A percentile compares a stretch with the other conserved stretches of the same genome.
Evolutionary conservation across 2,113 vertebrate genomes (phyloP).

Genomic region (Dasypus novemcinctus): DNA sequence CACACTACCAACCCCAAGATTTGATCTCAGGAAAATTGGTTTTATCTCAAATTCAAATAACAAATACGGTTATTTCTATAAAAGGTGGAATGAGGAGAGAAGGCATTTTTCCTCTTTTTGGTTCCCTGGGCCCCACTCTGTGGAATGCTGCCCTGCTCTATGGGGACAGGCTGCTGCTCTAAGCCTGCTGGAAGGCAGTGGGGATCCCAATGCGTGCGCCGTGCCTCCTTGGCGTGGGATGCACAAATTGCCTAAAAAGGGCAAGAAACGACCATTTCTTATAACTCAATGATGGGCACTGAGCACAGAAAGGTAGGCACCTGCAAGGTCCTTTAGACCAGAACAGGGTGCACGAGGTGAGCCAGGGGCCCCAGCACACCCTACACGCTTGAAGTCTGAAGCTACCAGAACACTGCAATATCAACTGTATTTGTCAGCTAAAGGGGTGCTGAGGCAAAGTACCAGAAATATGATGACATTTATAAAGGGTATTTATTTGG

Average conservation of each 20-base stretch:
- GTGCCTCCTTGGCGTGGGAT: not conserved
- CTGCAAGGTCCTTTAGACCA: not conserved
- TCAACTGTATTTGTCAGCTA: not conserved
- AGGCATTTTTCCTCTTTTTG: not conserved
- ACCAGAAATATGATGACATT: too few species aligned
- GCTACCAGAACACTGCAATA: not conserved
- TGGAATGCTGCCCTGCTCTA: rapidly evolving
- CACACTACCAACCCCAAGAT: not conserved
- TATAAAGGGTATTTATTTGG: too few species aligned
- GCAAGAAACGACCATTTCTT: not conserved
- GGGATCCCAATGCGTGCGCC: not conserved
- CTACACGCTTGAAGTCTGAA: rapidly evolving
- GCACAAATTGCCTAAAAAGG: not conserved
- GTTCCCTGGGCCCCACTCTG: not conserved
- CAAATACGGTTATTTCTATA: not conserved
- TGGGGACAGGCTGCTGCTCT: not conserved
- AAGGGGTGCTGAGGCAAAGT: too few species aligned
- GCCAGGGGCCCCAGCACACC: not conserved
- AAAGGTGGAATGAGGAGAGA: not conserved
- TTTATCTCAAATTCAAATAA: not conserved
- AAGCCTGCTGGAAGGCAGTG: not conserved
- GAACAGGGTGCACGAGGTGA: not conserved
- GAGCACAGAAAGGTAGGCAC: not conserved
- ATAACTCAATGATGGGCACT: not conserved
- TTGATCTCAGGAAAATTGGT: not conserved